Base-by-base conservation (phyloP, 30 jellyfish, hydroid and myxozoan species). In the Clytia hemisphaerica region DNA sequence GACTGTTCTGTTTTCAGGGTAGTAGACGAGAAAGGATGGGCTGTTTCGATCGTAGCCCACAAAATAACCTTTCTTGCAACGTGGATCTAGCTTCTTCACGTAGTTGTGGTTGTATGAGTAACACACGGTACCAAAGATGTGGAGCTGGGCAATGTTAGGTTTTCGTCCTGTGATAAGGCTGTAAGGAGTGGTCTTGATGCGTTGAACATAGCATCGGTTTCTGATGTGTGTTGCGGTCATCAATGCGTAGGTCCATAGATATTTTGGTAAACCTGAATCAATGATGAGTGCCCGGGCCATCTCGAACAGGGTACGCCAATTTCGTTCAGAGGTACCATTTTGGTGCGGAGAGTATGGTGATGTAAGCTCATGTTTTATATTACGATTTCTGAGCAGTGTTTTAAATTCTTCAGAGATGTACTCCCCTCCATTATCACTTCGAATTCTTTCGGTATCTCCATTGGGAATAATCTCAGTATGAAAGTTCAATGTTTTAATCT, bases 321-420 rank as follows among this genome's bases (percentile, higher is more conserved):
- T 65, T 65, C 78, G 37, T 40, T 65, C 78, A 6, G 78, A 76
- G 48, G 78, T 65, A 16, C 78, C 78, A 45, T 65, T 65, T 65
- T 65, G 78, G 53, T 65, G 78, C 18, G 76, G 78, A 6, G 78
- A 65, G 59, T 65, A 40, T 34, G 78, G 78, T 65, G 78, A 65
- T 6, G 77, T 35, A 7, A 65, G 33, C 40, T 65, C 78, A n/a
- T n/a, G n/a, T n/a, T n/a, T n/a, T n/a, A n/a, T n/a, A n/a, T n/a
- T n/a, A n/a, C n/a, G n/a, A n/a, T n/a, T n/a, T n/a, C n/a, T n/a
- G n/a, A n/a, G n/a, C n/a, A n/a, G n/a, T n/a, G n/a, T n/a, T n/a
- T n/a, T n/a, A n/a, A n/a, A n/a, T n/a, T n/a, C n/a, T n/a, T n/a
- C n/a, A n/a, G n/a, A n/a, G n/a, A n/a, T n/a, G n/a, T n/a, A n/a